Conservation (phyloP, 2,888 invertebrate genomes). For the Invenusta paracnida region DNA sequence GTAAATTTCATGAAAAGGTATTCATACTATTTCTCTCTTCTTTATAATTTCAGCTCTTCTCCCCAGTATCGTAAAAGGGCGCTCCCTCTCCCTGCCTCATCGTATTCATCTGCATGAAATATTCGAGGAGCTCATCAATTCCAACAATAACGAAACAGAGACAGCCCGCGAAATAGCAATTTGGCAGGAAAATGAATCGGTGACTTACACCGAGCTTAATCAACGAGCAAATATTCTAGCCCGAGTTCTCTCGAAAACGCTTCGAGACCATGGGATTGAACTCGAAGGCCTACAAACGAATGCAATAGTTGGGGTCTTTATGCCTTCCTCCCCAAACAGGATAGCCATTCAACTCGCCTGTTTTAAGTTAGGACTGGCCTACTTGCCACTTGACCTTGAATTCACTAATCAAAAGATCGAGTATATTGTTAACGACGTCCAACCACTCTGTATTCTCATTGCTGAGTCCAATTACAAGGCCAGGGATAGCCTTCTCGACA, state of each 20-base stretch:
- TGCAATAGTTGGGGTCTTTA: constrained; percentile 22
- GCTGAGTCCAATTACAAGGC: constrained; percentile 28
- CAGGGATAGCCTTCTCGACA: background rate
- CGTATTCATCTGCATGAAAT: background rate
- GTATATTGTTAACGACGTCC: constrained; percentile 49
- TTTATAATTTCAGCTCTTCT: background rate
- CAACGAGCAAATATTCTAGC: constrained; percentile 23
- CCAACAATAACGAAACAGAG: constrained; percentile 12
- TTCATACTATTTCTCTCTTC: too few species aligned
- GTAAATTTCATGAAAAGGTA: too few species aligned
- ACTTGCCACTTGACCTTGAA: constrained; percentile 51
- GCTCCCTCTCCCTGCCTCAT: background rate
- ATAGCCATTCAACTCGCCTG: constrained; percentile 46
- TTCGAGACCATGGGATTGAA: constrained; percentile 15
- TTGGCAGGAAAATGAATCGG: background rate
- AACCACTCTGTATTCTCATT: constrained; percentile 46
- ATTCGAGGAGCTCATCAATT: constrained; percentile 14
- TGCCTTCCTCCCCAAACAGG: constrained; percentile 37
- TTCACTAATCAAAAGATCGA: constrained; percentile 49
- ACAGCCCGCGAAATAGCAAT: background rate
- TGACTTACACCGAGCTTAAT: constrained; percentile 33
- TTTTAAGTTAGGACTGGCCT: constrained; percentile 47
- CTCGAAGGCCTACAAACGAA: background rate
- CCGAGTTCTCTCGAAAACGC: constrained; percentile 3
- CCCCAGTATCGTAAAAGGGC: constrained; percentile 7